A percentile compares a stretch with the other conserved stretches of the same genome.
phyloP scores from a whole-genome alignment of 2,888 invertebrate species.

The Alitta virens region DNA sequence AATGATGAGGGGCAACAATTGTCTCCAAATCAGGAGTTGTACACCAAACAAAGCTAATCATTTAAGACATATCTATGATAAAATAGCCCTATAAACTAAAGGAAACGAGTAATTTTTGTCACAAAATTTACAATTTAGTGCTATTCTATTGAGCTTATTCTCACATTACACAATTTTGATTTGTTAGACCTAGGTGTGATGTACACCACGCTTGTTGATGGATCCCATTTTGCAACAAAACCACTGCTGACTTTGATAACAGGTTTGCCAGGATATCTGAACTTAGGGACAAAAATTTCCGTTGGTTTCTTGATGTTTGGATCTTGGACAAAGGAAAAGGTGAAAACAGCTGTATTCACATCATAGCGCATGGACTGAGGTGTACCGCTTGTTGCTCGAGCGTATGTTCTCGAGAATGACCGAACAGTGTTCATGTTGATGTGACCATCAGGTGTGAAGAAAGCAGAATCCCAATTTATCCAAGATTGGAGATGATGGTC shows the following conservation, averaged over 20 bases:
- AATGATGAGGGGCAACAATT: too few species aligned
- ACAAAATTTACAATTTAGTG: too few species aligned
- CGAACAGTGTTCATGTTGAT: conserved; percentile 15
- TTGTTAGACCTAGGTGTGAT: too few species aligned
- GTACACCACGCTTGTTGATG: too few species aligned
- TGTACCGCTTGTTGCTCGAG: conserved; percentile 33
- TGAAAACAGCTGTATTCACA: conserved; percentile 1
- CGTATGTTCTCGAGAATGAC: conserved; percentile 32
- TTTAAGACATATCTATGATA: too few species aligned
- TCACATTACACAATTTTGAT: too few species aligned
- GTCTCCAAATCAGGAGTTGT: too few species aligned
- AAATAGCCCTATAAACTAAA: too few species aligned
- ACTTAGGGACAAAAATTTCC: conserved; percentile 33
- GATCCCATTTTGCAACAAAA: too few species aligned
- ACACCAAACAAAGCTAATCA: too few species aligned
- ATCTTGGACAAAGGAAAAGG: conserved; percentile 24
- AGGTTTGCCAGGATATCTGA: conserved; percentile 34
- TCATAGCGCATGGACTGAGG: conserved; percentile 31
- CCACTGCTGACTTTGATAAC: conserved; percentile 1
- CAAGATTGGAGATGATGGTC: conserved; percentile 40
- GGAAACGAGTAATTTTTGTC: too few species aligned
- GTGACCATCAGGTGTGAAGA: conserved; percentile 31
- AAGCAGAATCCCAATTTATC: conserved; percentile 43
- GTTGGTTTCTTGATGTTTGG: conserved; percentile 28
- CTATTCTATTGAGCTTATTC: too few species aligned